A percentile compares a stretch with the other conserved stretches of the same genome.
Evolutionary conservation across 2,797 vertebrate species (phyloP).

Genomic region (Apogon hyalosoma): DNA sequence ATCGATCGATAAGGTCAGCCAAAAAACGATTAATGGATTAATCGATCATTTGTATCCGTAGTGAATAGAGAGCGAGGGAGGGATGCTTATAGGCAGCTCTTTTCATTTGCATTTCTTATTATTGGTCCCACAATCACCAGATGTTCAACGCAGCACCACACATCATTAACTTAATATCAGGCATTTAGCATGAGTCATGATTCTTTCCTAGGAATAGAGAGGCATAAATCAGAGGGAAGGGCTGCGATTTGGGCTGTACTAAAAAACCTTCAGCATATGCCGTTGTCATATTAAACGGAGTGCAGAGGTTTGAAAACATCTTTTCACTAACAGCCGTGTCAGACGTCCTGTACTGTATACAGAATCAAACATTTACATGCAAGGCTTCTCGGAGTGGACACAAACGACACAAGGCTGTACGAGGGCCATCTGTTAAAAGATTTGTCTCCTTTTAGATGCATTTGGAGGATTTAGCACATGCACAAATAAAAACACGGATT

Average conservation of each 20-base stretch:
- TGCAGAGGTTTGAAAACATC: neutral
- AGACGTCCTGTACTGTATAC: no score
- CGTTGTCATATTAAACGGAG: neutral
- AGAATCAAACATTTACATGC: no score
- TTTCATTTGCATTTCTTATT: slow-evolving; percentile 27
- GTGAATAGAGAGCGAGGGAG: neutral
- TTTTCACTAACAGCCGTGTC: no score
- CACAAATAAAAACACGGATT: slow-evolving; percentile 26
- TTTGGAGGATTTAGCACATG: slow-evolving; percentile 22
- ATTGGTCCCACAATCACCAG: slow-evolving; percentile 42
- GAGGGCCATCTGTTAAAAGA: slow-evolving; percentile 3
- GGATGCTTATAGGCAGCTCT: slow-evolving; percentile 2
- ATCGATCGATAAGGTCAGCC: no score
- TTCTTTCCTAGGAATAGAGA: slow-evolving; percentile 34
- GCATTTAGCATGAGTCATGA: slow-evolving; percentile 49
- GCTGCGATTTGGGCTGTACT: neutral
- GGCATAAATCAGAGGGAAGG: slow-evolving; percentile 27
- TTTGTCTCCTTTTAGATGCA: slow-evolving; percentile 19
- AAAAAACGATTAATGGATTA: no score
- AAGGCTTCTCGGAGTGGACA: neutral
- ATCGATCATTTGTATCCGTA: no score
- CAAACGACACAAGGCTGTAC: slow-evolving; percentile 5
- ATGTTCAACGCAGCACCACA: slow-evolving; percentile 44
- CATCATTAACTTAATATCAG: slow-evolving; percentile 50
- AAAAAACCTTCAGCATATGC: neutral